Evolutionary conservation across 2,113 vertebrate genomes (phyloP).

Genomic region (Bujurquina vittata): DNA sequence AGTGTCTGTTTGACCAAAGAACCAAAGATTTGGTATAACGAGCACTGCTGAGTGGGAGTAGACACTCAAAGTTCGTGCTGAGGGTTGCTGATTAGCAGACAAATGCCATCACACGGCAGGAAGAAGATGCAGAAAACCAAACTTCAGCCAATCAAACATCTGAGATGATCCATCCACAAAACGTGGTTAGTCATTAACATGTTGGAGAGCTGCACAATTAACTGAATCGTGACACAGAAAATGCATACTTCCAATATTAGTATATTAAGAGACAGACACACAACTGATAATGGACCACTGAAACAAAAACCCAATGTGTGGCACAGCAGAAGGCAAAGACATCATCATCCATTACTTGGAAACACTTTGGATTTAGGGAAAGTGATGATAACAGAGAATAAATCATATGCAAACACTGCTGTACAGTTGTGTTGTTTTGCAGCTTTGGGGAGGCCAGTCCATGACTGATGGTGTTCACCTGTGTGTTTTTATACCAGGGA

Average conservation of each 20-base stretch:
- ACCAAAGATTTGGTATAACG: background rate
- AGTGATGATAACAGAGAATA: background rate
- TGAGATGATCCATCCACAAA: accelerated
- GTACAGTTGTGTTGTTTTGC: too few species aligned
- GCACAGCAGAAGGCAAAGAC: background rate
- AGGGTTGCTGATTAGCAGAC: background rate
- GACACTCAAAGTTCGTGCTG: too few species aligned
- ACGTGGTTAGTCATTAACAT: background rate
- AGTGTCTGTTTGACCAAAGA: background rate
- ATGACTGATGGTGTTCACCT: too few species aligned
- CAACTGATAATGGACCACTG: background rate
- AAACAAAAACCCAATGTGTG: background rate
- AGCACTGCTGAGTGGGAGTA: too few species aligned
- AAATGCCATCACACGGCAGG: background rate
- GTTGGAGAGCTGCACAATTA: too few species aligned
- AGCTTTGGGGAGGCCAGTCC: too few species aligned
- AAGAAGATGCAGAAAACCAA: background rate
- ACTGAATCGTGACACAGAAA: background rate
- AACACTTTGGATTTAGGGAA: background rate
- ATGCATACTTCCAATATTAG: background rate
- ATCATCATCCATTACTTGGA: background rate
- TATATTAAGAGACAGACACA: background rate
- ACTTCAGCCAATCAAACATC: background rate
- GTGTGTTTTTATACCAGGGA: too few species aligned
- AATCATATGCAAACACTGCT: background rate